A percentile compares a stretch with the other conserved stretches of the same genome.
Conservation (phyloP, 2,797 vertebrate genomes). For the Simalia tracyae region DNA sequence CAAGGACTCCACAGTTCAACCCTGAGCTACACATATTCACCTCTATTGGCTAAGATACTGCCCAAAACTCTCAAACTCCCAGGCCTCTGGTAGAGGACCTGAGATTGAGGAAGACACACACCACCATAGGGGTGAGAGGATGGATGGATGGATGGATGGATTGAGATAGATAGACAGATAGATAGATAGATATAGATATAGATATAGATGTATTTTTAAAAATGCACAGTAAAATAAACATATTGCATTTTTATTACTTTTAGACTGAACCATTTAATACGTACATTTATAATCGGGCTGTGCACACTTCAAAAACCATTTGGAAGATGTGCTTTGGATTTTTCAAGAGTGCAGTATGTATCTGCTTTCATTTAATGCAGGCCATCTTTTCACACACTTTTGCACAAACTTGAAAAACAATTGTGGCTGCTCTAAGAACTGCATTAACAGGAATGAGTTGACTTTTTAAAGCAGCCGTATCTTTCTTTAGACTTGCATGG, state of each 20-base stretch:
- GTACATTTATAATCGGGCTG: not conserved
- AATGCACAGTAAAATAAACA: not conserved
- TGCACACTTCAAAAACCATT: not conserved
- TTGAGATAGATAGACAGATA: too few relatives aligned
- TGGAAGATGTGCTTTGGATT: not conserved
- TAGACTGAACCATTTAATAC: not conserved
- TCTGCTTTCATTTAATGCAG: not conserved
- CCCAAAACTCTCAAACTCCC: too few relatives aligned
- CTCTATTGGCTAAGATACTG: too few relatives aligned
- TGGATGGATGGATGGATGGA: too few relatives aligned
- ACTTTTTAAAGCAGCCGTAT: not conserved
- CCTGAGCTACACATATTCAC: too few relatives aligned
- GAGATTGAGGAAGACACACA: too few relatives aligned
- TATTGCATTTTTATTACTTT: not conserved
- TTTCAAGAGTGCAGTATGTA: not conserved
- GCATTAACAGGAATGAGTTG: not conserved
- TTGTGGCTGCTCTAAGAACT: not conserved
- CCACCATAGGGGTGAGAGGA: too few relatives aligned
- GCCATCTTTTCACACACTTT: not conserved
- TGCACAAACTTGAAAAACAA: not conserved
- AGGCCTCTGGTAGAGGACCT: too few relatives aligned
- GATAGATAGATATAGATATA: too few relatives aligned
- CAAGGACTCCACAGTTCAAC: too few relatives aligned
- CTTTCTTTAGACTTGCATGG: not conserved
- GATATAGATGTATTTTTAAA: not conserved